phyloP scores from a whole-genome alignment of 1,140 invertebrate species.

The Zaprionus lachaisei region DNA sequence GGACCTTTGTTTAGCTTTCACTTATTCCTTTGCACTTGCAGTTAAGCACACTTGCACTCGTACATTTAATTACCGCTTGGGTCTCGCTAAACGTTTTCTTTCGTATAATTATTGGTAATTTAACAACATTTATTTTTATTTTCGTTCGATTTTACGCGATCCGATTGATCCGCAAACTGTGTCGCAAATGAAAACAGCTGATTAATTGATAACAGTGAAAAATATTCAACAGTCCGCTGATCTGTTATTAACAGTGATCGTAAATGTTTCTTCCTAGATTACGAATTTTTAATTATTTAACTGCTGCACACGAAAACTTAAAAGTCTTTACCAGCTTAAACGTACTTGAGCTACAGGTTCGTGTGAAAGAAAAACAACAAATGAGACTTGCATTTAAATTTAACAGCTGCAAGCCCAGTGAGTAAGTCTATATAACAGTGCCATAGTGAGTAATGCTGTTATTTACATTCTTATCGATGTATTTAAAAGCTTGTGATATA shows the following conservation, averaged over 20 bases:
- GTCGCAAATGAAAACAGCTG: conserved; percentile 51
- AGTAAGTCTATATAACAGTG: background rate
- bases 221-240: conserved; percentile 8
- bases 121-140: conserved; percentile 39
- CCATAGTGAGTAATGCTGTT: background rate
- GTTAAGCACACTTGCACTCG: conserved; percentile 33
- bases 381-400: background rate
- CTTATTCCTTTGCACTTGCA: conserved; percentile 31
- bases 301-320: background rate
- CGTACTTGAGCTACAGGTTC: background rate
- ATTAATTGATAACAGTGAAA: conserved; percentile 36
- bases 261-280: background rate
- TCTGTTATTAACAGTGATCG: conserved; percentile 37
- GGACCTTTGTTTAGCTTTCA: conserved; percentile 39
- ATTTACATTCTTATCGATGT: conserved; percentile 14
- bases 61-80: conserved; percentile 13
- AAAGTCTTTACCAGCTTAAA: background rate
- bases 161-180: conserved; percentile 46
- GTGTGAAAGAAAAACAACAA: background rate
- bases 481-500: background rate
- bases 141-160: conserved; percentile 53
- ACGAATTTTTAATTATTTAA: background rate
- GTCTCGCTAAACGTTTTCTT: conserved; percentile 9
- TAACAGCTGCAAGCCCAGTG: background rate
- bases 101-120: conserved; percentile 24